Evolutionary conservation across 2,888 invertebrate species (phyloP).

Genomic region (Dyspetes luteomarginatus): DNA sequence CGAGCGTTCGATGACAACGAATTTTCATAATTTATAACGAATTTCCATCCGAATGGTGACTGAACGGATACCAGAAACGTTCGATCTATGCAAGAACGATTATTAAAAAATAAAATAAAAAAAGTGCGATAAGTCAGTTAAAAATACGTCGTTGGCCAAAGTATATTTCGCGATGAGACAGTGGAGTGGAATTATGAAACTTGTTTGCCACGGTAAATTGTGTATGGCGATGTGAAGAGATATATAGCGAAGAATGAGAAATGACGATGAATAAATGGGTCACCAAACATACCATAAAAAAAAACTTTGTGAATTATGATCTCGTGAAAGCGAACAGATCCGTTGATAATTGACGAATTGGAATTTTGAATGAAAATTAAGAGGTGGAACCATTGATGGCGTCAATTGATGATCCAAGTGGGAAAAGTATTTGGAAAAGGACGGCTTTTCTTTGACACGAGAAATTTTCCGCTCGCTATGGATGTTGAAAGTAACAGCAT

Average conservation of each 20-base stretch:
- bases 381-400: conserved; percentile 21
- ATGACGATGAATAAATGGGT: background rate
- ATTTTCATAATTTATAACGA: too few relatives aligned
- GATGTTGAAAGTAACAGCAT: conserved; percentile 21
- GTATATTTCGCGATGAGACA: conserved; percentile 18
- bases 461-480: conserved; percentile 13
- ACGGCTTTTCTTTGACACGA: background rate
- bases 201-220: conserved; percentile 35
- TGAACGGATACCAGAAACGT: background rate
- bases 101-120: background rate
- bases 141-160: conserved; percentile 31
- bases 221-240: background rate
- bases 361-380: conserved; percentile 5
- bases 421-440: background rate
- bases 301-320: background rate
- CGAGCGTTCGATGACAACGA: too few relatives aligned
- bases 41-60: background rate
- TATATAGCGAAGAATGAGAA: conserved; percentile 21
- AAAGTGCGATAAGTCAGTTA: conserved; percentile 8
- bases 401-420: background rate
- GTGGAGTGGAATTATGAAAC: background rate
- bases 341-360: background rate
- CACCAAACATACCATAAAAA: too few relatives aligned
- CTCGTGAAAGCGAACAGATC: conserved; percentile 2
- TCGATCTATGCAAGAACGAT: too few relatives aligned